A percentile compares a stretch with the other conserved stretches of the same genome.
Evolutionary conservation across 2,888 invertebrate species (phyloP).

Genomic region (Heliconius sara): DNA sequence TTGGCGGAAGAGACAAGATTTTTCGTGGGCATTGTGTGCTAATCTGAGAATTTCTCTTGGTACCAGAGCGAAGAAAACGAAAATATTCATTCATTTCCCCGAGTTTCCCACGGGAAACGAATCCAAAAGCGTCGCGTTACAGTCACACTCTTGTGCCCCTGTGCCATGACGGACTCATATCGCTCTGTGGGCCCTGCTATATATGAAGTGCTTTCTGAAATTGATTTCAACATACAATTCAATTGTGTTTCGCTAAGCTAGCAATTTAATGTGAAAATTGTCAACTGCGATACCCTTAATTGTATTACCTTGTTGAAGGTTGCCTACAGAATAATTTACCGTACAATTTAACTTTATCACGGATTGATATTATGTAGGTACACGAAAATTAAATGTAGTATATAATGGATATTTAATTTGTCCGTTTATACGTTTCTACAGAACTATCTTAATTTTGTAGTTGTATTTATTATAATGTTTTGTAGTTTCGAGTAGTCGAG

Average conservation of each 20-base stretch:
- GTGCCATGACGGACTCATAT: no score
- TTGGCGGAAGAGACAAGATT: no score
- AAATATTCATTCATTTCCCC: no score
- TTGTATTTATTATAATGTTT: no score
- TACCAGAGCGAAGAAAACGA: no score
- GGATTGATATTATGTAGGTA: not conserved
- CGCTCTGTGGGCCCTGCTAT: not conserved
- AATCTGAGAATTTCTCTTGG: no score
- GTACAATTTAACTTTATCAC: conserved; percentile 14
- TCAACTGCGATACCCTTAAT: conserved; percentile 31
- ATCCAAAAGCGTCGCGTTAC: no score
- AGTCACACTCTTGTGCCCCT: no score
- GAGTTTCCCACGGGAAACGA: no score
- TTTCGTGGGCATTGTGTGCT: no score
- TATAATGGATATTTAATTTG: not conserved
- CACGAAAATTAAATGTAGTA: not conserved
- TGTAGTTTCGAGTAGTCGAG: no score
- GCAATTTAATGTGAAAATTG: conserved; percentile 30
- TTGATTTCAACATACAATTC: conserved; percentile 23
- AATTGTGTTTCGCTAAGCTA: conserved; percentile 16
- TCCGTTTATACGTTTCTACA: not conserved
- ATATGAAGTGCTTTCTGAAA: not conserved
- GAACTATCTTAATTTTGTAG: not conserved
- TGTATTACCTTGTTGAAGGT: conserved; percentile 27
- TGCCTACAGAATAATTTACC: conserved; percentile 17